Base-by-base conservation (phyloP, 2,888 invertebrate genomes). In the Chrysodeixis includens region DNA sequence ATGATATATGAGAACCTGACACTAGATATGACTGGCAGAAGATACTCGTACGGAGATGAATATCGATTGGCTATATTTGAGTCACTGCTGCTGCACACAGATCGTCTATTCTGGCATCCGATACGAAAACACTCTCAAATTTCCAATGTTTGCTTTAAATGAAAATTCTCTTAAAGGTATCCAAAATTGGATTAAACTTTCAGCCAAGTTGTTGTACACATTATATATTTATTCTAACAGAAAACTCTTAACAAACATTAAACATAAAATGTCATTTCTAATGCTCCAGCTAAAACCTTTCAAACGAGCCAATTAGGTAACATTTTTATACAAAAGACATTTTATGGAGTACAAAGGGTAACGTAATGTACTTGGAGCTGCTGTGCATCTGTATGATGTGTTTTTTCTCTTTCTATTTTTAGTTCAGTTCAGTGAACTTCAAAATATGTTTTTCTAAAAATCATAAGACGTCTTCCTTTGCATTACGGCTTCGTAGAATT, bases 1-100 rank as follows among this genome's bases (percentile, higher is more conserved):
- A 74, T 74, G 73, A 74, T 71, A 74, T 76, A 74, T 76, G 73
- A 76, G 73, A 76, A 66, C 66, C 66, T 66, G 77, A 71, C 73
- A 71, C 40, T 40, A 53, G 55, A 71, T 66, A 66, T 66, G 73
- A 53, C 72, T 71, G 71, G 66, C 76, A 74, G 77, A 76, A 62
- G 62, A 44, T 76, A 55, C 62, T 62, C 73, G 62, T 66, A 56
- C 71, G 65, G 64, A 76, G 72, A 71, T 76, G 59, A 66, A 71
- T 73, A 73, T 74, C 62, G 62, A 76, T 76, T 73, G 58, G 59
- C 62, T 62, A 66, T 59, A 52, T 35, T 22, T 22, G 20, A 32
- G 30, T 30, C 30, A 16, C 52, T 35, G 16, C 10, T 51, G 22
- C 16, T 60, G 58, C 32, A 35, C 56, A 30, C 35, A 55, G 30